phyloP scores from a whole-genome alignment of 2,888 invertebrate species.

The Lycaena phlaeas region DNA sequence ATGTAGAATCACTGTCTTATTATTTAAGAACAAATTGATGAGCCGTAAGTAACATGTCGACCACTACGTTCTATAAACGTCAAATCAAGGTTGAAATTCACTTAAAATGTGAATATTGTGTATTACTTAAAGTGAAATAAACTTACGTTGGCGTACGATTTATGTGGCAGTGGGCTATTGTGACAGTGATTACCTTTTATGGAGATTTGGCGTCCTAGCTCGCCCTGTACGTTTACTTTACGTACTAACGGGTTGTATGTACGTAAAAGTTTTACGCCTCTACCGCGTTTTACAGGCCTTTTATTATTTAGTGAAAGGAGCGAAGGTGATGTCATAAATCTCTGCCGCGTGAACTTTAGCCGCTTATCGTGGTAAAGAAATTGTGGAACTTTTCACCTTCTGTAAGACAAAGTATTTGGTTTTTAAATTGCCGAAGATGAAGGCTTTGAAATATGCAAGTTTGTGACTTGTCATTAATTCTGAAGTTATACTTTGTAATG shows the following conservation, averaged over 20 bases:
- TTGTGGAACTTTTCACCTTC: slow-evolving; percentile 70
- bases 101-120: slow-evolving; percentile 1
- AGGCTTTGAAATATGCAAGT: slow-evolving; percentile 48
- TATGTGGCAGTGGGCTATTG: slow-evolving; percentile 50
- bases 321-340: slow-evolving; percentile 72
- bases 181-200: slow-evolving; percentile 67
- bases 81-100: neutral
- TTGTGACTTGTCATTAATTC: slow-evolving; percentile 16
- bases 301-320: slow-evolving; percentile 73
- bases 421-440: slow-evolving; percentile 45
- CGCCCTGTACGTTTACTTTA: slow-evolving; percentile 48
- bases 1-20: no score
- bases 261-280: slow-evolving; percentile 70
- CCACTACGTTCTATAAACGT: neutral
- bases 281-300: slow-evolving; percentile 69
- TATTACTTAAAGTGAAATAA: neutral
- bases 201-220: slow-evolving; percentile 57
- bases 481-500: slow-evolving; percentile 6
- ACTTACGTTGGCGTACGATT: slow-evolving; percentile 41
- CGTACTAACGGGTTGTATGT: slow-evolving; percentile 68
- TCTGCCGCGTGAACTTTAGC: slow-evolving; percentile 71
- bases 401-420: slow-evolving; percentile 70
- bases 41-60: neutral
- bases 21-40: slow-evolving; percentile 2
- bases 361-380: slow-evolving; percentile 71